Conservation (phyloP, 2,113 vertebrate genomes). For the Agapornis roseicollis region DNA sequence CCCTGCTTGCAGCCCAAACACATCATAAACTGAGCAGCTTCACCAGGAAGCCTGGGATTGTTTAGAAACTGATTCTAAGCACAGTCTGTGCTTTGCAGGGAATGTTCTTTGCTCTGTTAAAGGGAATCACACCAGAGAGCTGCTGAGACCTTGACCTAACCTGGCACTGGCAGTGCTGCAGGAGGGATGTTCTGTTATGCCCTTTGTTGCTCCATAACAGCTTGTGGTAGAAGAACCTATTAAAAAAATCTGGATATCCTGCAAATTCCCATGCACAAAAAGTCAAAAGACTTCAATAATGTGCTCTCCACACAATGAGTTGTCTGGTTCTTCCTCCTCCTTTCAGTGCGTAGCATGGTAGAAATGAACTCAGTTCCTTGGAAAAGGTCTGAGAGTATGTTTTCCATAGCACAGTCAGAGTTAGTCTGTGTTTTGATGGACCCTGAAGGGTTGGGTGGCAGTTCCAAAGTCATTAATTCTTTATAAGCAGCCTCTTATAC, state of each 20-base stretch:
- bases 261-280: background rate
- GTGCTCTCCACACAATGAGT: background rate
- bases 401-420: background rate
- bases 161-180: background rate
- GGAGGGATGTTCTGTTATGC: too few relatives aligned
- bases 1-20: background rate
- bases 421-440: constrained; percentile 17
- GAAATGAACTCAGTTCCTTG: background rate
- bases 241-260: background rate
- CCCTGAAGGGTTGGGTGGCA: background rate
- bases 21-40: background rate
- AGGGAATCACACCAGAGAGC: background rate
- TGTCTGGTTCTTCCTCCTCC: background rate
- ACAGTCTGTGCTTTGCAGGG: background rate
- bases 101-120: fast-evolving
- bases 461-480: constrained; percentile 16
- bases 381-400: background rate
- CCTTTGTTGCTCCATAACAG: background rate
- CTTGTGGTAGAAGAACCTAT: background rate
- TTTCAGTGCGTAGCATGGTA: fast-evolving
- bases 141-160: background rate
- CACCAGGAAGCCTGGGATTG: background rate
- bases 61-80: background rate
- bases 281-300: background rate
- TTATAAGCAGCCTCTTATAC: constrained; percentile 16